Evolutionary conservation across 2,888 invertebrate genomes (phyloP).

Genomic region (Lasioglossum villosulum): DNA sequence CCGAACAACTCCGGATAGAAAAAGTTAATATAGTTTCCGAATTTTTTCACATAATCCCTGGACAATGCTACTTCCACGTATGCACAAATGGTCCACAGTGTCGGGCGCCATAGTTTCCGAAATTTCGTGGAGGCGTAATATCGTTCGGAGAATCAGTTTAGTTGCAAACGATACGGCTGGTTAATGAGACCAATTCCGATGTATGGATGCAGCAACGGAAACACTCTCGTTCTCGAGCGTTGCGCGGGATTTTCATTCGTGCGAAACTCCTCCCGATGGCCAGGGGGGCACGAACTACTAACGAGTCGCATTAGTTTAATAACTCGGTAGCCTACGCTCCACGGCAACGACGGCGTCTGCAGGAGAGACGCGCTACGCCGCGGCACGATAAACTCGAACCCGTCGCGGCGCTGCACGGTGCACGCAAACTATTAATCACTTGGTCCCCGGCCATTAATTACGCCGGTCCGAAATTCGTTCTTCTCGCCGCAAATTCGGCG

Average conservation of each 20-base stretch:
- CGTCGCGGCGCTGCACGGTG: constrained; percentile 28
- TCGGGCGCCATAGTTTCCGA: neutral
- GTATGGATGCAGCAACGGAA: neutral
- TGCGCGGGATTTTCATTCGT: constrained; percentile 40
- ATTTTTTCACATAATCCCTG: too few relatives aligned
- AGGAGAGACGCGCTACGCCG: neutral
- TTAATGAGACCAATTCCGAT: constrained; percentile 67
- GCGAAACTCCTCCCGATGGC: constrained; percentile 48
- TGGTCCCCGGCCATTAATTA: constrained; percentile 63
- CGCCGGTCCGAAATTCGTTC: constrained; percentile 46
- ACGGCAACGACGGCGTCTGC: neutral
- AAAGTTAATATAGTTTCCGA: too few relatives aligned
- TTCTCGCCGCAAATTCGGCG: constrained; percentile 20
- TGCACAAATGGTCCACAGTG: too few relatives aligned
- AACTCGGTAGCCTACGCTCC: constrained; percentile 66
- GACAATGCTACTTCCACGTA: too few relatives aligned
- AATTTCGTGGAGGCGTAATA: neutral
- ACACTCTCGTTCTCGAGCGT: neutral
- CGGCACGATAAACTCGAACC: constrained; percentile 52
- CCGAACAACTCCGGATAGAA: neutral
- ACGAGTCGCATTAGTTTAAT: constrained; percentile 75
- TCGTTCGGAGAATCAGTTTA: neutral
- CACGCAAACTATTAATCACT: constrained; percentile 59
- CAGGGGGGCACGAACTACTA: constrained; percentile 47
- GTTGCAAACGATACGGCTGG: constrained; percentile 15